phyloP scores from a whole-genome alignment of 2,113 vertebrate genomes.

The Heliornis fulica region DNA sequence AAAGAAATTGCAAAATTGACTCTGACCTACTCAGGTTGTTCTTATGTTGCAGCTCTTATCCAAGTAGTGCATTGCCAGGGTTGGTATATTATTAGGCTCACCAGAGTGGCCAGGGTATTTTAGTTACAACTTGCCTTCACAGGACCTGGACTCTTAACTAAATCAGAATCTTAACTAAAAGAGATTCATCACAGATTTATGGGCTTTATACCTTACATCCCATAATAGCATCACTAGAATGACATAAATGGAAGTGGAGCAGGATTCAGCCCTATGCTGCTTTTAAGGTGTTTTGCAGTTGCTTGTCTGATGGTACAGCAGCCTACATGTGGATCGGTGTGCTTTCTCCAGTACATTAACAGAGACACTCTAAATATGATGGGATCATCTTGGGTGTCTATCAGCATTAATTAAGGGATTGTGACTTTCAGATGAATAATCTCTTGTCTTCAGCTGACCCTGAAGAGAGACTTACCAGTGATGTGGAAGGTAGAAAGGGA shows the following conservation, averaged over 20 bases:
- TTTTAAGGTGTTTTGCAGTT: not conserved
- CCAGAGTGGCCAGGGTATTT: not conserved
- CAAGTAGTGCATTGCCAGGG: not conserved
- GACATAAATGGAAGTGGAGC: not conserved
- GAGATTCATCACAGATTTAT: not conserved
- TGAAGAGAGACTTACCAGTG: not conserved
- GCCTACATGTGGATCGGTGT: not conserved
- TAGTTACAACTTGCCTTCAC: not conserved
- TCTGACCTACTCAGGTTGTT: not conserved
- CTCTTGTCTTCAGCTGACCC: not conserved
- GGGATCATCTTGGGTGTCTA: slow-evolving; percentile 3
- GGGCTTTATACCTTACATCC: not conserved
- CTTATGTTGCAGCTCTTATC: not conserved
- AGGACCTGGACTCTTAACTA: not conserved
- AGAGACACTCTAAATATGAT: not conserved
- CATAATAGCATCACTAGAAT: not conserved
- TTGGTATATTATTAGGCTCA: not conserved
- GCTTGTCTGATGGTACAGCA: not conserved
- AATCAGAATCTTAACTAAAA: not conserved
- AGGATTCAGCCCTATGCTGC: not conserved
- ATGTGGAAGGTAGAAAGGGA: not conserved
- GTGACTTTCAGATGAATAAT: slow-evolving; percentile 26
- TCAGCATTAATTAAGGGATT: slow-evolving; percentile 45
- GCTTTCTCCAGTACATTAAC: not conserved
- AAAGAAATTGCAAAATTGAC: not conserved